phyloP scores from a whole-genome alignment of 1,140 invertebrate species.

The Drosophila micromelanica region DNA sequence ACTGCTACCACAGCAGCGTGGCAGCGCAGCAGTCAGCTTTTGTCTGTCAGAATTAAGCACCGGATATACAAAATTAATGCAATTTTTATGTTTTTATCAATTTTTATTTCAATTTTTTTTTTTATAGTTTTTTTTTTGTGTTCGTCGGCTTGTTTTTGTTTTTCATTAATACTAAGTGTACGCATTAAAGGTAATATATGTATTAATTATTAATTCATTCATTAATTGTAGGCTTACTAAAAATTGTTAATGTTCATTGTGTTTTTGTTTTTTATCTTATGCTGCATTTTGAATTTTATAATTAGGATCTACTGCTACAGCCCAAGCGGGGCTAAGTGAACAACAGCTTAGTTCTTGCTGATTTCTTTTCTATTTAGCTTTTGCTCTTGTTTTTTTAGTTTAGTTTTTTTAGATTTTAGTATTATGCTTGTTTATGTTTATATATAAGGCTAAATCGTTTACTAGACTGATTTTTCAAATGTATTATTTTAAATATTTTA shows the following conservation, averaged over 20 bases:
- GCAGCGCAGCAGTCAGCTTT: constrained; percentile 4
- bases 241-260: constrained; percentile 44
- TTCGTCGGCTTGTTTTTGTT: constrained; percentile 22
- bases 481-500: constrained; percentile 52
- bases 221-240: constrained; percentile 61
- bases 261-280: neutral
- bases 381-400: constrained; percentile 10
- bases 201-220: constrained; percentile 48
- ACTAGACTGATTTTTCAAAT: constrained; percentile 48
- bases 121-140: constrained; percentile 27
- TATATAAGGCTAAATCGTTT: constrained; percentile 67
- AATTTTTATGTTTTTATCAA: constrained; percentile 8
- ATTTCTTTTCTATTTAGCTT: neutral
- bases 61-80: constrained; percentile 9
- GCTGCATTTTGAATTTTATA: constrained; percentile 43
- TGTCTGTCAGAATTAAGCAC: neutral
- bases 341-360: constrained; percentile 15
- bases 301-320: constrained; percentile 31
- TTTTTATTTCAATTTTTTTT: constrained; percentile 29
- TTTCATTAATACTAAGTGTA: constrained; percentile 70
- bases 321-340: constrained; percentile 8
- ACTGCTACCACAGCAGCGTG: too few relatives aligned
- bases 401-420: constrained; percentile 30
- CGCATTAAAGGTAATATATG: constrained; percentile 76
- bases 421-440: constrained; percentile 32